Percentiles rank a stretch among this genome's conserved stretches.
Evolutionary conservation across 2,888 invertebrate species (phyloP).

Genomic region (Nycteola revayana): DNA sequence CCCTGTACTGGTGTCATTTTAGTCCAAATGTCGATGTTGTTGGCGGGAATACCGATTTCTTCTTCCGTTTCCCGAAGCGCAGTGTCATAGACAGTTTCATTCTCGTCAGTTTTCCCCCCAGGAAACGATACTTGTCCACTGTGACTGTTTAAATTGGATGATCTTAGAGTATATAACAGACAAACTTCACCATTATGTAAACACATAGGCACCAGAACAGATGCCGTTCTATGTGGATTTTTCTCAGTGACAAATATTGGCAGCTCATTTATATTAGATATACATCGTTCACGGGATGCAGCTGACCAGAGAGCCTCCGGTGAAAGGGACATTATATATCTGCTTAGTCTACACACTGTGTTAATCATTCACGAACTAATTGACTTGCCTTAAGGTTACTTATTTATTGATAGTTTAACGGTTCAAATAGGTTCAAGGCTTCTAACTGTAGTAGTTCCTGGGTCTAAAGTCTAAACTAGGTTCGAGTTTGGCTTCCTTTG

Average conservation of each 20-base stretch:
- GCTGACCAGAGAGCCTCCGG: conserved; percentile 72
- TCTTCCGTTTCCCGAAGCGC: conserved; percentile 94
- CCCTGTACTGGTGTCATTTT: conserved; percentile 53
- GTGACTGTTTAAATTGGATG: conserved; percentile 86
- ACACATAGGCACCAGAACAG: conserved; percentile 93
- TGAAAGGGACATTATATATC: conserved; percentile 47
- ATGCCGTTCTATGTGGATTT: conserved; percentile 79
- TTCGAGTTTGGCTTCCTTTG: no score
- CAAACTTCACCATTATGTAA: conserved; percentile 85
- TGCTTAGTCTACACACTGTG: conserved; percentile 20
- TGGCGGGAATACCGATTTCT: conserved; percentile 87
- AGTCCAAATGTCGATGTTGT: conserved; percentile 87
- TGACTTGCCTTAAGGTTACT: neutral
- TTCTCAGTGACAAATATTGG: conserved; percentile 67
- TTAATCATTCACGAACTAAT: conserved; percentile 13
- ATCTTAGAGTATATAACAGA: conserved; percentile 91
- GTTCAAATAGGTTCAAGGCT: no score
- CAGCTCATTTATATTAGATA: conserved; percentile 79
- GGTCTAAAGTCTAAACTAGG: conserved; percentile 21
- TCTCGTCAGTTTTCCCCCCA: conserved; percentile 89
- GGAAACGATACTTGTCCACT: conserved; percentile 94
- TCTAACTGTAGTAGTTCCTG: no score
- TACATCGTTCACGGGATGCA: conserved; percentile 80
- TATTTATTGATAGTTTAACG: no score
- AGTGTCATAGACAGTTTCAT: conserved; percentile 84